phyloP scores from a whole-genome alignment of 1,140 invertebrate genomes.

The Formica selysi region DNA sequence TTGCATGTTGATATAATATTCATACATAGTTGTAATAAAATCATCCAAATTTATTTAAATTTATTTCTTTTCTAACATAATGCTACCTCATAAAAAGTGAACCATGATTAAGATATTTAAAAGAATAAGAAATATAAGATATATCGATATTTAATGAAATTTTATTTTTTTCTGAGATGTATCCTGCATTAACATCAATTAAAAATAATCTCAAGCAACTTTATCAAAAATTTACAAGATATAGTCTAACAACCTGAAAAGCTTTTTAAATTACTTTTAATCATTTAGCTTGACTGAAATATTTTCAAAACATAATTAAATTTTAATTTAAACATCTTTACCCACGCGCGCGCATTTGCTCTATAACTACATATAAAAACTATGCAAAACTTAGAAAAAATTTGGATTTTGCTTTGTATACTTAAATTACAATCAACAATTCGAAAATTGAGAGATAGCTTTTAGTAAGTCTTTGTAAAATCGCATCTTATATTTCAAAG shows the following conservation, averaged over 20 bases:
- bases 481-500: constrained; percentile 51
- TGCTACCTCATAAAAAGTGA: neutral
- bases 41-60: neutral
- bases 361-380: neutral
- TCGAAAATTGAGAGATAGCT: constrained; percentile 58
- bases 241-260: neutral
- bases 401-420: neutral
- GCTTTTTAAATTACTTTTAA: neutral
- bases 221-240: neutral
- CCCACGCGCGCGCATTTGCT: neutral
- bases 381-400: neutral
- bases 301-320: neutral
- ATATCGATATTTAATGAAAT: neutral
- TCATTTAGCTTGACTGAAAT: neutral
- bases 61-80: neutral
- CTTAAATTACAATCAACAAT: constrained; percentile 13
- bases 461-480: constrained; percentile 54
- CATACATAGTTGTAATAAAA: constrained; percentile 17
- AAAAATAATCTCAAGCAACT: neutral
- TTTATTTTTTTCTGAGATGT: neutral
- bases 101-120: neutral
- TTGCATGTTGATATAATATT: neutral
- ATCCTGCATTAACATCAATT: neutral
- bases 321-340: constrained; percentile 23
- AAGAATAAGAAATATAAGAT: neutral